Conservation (phyloP, 2,113 vertebrate genomes). For the Solenodon paradoxus region DNA sequence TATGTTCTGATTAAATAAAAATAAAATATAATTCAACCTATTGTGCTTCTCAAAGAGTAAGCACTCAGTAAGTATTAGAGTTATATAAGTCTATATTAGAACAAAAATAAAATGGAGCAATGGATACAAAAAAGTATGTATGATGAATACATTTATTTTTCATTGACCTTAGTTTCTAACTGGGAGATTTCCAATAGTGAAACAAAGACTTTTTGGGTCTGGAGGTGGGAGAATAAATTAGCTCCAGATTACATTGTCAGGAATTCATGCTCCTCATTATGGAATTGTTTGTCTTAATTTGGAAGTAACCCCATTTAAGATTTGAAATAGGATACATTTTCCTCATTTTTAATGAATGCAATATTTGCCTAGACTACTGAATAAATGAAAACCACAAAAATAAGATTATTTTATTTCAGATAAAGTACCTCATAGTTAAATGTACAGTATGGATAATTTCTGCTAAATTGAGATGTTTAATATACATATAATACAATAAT, state of each 20-base stretch:
- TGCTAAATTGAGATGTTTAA: neutral
- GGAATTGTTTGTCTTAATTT: neutral
- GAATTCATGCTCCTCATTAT: neutral
- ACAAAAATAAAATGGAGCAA: neutral
- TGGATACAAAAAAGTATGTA: neutral
- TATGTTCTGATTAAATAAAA: slow-evolving; percentile 32
- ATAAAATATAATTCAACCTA: neutral
- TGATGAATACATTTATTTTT: neutral
- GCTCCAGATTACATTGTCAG: neutral
- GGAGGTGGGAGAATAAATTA: neutral
- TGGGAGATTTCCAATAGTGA: neutral
- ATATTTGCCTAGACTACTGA: neutral
- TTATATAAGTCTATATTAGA: neutral
- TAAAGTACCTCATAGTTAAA: neutral
- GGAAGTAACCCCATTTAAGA: neutral
- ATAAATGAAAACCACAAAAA: neutral
- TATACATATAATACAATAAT: slow-evolving; percentile 12
- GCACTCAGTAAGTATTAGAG: neutral
- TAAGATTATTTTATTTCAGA: neutral
- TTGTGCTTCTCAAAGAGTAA: neutral
- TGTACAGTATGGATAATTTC: neutral
- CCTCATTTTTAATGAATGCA: neutral
- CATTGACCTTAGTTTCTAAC: neutral
- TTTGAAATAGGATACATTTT: slow-evolving; percentile 14
- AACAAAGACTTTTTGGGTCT: neutral